These are phyloP conservation scores for Pocillopora grandis DNA, from an alignment of 92 coral and sea anemone species.

Conservation along the genomic window DNA sequence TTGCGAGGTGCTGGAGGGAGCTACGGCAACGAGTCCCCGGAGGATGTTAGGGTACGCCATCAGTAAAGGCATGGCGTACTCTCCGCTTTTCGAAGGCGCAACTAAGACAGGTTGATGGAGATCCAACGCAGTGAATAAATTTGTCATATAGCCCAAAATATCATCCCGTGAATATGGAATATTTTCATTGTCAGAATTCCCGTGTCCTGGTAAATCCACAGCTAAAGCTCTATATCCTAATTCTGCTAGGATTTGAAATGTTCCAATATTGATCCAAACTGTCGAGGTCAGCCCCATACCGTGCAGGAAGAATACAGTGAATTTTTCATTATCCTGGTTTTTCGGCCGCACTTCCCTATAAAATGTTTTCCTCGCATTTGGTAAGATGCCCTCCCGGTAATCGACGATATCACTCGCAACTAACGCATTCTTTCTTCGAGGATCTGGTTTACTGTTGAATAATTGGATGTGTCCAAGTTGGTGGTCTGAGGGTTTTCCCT, in stretches of 20 bases:
- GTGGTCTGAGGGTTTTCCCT: neutral
- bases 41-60: conserved; percentile 69
- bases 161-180: conserved; percentile 67
- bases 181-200: conserved; percentile 58
- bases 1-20: conserved; percentile 79
- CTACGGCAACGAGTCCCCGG: conserved; percentile 78
- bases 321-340: neutral
- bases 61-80: conserved; percentile 80
- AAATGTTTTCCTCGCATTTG: conserved; percentile 51
- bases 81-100: conserved; percentile 79
- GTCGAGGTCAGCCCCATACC: conserved; percentile 57
- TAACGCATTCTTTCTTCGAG: conserved; percentile 13
- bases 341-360: conserved; percentile 74
- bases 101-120: conserved; percentile 65
- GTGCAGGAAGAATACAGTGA: conserved; percentile 74
- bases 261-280: conserved; percentile 86
- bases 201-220: conserved; percentile 87
- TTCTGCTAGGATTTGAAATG: conserved; percentile 63
- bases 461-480: neutral
- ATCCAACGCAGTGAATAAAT: conserved; percentile 39
- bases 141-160: conserved; percentile 63
- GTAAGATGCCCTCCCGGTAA: conserved; percentile 58
- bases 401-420: conserved; percentile 8
- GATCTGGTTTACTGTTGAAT: neutral
- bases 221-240: conserved; percentile 78